Conservation (phyloP, 2,113 vertebrate genomes). For the Eupsittula cactorum region DNA sequence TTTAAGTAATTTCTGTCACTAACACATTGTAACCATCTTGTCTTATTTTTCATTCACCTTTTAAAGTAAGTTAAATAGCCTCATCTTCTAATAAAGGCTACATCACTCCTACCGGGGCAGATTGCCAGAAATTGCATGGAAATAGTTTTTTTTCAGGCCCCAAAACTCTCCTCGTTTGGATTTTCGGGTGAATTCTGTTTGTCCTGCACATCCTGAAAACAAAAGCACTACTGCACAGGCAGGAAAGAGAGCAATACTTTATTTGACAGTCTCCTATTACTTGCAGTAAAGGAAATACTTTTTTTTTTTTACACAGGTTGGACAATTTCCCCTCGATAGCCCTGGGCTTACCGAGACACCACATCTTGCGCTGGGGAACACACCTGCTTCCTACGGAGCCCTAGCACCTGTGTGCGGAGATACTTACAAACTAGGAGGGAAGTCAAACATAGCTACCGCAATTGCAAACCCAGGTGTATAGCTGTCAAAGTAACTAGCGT, state of each 20-base stretch:
- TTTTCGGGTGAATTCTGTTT: not conserved
- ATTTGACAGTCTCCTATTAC: not conserved
- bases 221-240: not conserved
- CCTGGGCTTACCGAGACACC: fast-evolving
- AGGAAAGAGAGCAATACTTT: not conserved
- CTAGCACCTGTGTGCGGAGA: not conserved
- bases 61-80: not conserved
- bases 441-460: not conserved
- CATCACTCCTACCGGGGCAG: not conserved
- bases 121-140: not conserved
- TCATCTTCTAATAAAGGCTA: not conserved
- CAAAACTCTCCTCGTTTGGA: not conserved
- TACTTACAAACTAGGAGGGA: not conserved
- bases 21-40: not conserved
- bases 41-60: not conserved
- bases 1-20: not conserved
- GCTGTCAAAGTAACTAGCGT: not conserved
- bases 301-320: not conserved
- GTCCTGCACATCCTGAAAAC: not conserved
- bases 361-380: no score
- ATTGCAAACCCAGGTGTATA: not conserved
- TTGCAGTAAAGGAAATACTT: not conserved
- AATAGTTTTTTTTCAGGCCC: not conserved
- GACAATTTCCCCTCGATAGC: not conserved
- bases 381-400: not conserved